Percentiles rank a stretch among this genome's conserved stretches.
Conservation (phyloP, 2,113 vertebrate genomes). For the Osmerus mordax region DNA sequence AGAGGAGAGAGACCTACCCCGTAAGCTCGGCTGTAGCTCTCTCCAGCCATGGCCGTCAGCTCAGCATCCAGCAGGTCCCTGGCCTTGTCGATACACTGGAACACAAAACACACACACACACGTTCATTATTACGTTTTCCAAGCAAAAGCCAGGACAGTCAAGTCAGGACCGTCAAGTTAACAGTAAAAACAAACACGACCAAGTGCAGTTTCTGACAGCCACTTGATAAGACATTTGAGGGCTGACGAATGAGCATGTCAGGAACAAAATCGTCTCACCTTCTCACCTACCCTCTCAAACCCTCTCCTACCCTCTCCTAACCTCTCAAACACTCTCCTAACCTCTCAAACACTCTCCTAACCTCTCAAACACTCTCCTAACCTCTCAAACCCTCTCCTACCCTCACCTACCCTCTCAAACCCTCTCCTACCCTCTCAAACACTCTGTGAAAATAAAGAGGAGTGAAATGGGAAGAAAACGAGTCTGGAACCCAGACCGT, state of each 20-base stretch:
- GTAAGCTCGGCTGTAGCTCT: slow-evolving; percentile 97
- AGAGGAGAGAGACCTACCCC: slow-evolving; percentile 76
- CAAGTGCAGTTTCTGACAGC: not conserved
- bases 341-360: not conserved
- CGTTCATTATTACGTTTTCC: not conserved
- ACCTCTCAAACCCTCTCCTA: too few species aligned
- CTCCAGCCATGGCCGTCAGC: slow-evolving; percentile 96
- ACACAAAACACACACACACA: slow-evolving; percentile 10
- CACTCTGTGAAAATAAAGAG: not conserved
- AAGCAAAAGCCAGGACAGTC: not conserved
- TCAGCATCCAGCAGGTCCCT: slow-evolving; percentile 95
- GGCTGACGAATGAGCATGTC: not conserved
- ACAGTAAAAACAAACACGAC: too few species aligned
- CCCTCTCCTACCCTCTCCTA: not conserved
- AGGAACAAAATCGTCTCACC: not conserved
- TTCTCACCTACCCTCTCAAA: not conserved
- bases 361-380: too few species aligned
- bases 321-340: not conserved
- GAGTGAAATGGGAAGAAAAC: not conserved
- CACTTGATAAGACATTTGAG: not conserved
- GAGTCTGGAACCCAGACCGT: not conserved
- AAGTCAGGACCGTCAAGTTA: too few species aligned
- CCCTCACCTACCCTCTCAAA: too few species aligned
- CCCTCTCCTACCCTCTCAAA: too few species aligned
- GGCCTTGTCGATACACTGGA: slow-evolving; percentile 97